Base-by-base conservation (phyloP, 2,113 vertebrate genomes). In the Anhinga rufa region DNA sequence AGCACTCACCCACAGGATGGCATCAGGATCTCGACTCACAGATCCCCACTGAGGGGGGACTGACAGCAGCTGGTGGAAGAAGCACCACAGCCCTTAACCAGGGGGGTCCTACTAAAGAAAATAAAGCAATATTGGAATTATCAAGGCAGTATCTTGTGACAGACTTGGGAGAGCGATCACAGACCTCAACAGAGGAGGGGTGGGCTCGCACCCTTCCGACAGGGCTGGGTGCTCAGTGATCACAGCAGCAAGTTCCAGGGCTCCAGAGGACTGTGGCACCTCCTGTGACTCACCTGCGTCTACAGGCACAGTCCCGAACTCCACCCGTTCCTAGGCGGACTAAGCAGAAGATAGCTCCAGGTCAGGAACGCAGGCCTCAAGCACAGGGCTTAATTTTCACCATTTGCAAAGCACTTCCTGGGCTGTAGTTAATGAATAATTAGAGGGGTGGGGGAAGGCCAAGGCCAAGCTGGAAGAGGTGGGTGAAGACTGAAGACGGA, bases 1-100 rank as follows among this genome's bases (percentile, higher is more conserved):
- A 92, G 51, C 94, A 97, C 96, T 97, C 93, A 97, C 97, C 96
- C 96, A 90, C 96, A 84, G 89, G 96, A 97, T 91, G 95, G 94
- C 97, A 97, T 97, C 92, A 62, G 95, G 90, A 49, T 82, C 93
- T 66, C 40, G 58, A 79, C 81, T 28, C 81, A 29, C 91, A 83
- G 91, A 60, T 70, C 87, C 89, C 82, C 76, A 32, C 94, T 48
- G 92, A 76, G 10, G 42, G 66, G 58, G 44, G 20, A 48, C 66
- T 65, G 68, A 65, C 81, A 95, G 88, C 75, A 89, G 91, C 91
- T 49, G 69, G 14, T 38, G 29, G 58, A 95, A 12, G n/a, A 84
- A 76, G 77, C 2, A 55, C 48, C 54, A 68, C 82, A 71, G 70
- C 75, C 62, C 71, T 92, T 75, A 88, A 86, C 26, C 78, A 40